phyloP scores from a whole-genome alignment of 2,888 invertebrate genomes.

The Heliconius ismenius region DNA sequence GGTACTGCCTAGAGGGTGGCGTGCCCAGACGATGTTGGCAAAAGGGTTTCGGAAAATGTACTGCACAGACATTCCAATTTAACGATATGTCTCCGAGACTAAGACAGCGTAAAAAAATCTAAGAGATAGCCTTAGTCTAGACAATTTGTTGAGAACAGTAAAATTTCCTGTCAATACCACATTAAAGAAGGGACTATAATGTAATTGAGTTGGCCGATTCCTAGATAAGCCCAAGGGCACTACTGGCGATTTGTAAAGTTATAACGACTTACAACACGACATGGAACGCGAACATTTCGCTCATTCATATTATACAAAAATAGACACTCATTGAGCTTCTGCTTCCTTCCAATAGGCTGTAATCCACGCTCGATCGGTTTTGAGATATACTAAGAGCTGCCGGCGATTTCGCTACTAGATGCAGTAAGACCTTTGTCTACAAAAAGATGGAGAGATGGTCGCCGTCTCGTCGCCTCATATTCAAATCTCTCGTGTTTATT shows the following conservation, averaged over 20 bases:
- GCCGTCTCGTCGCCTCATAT: conserved; percentile 50
- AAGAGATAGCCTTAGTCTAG: conserved; percentile 41
- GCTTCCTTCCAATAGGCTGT: conserved; percentile 33
- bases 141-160: conserved; percentile 28
- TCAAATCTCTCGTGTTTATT: conserved; percentile 72
- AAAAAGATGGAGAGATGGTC: conserved; percentile 39
- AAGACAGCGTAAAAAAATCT: conserved; percentile 33
- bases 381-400: conserved; percentile 33
- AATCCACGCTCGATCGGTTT: conserved; percentile 36
- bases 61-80: conserved; percentile 37
- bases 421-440: conserved; percentile 34
- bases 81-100: conserved; percentile 26
- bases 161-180: conserved; percentile 24
- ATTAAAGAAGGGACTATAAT: conserved; percentile 11
- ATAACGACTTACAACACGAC: not conserved
- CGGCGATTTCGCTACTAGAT: conserved; percentile 30
- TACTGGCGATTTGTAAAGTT: not conserved
- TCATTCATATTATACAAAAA: conserved; percentile 10
- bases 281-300: not conserved
- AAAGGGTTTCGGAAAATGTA: conserved; percentile 38
- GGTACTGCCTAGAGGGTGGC: conserved; percentile 33
- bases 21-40: conserved; percentile 32
- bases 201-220: conserved; percentile 19
- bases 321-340: conserved; percentile 17
- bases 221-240: not conserved